Evolutionary conservation across 2,797 vertebrate genomes (phyloP), one percentile per base, ranked within the genome.

Genomic region (Notolepis coatsorum): DNA sequence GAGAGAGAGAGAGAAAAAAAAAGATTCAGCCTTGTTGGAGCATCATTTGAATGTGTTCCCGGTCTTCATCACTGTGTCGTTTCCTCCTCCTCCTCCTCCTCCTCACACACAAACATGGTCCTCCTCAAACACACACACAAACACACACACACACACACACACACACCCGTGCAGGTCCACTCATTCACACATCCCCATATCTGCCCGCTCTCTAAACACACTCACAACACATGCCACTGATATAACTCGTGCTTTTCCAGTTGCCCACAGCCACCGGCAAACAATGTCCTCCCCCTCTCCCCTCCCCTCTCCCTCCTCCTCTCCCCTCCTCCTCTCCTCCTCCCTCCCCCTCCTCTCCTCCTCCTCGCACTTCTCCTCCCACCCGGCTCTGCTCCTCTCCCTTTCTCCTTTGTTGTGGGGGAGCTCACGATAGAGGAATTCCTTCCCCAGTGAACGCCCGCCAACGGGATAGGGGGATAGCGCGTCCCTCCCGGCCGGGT

Each of bases 261-360:
- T 93, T 91, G 87, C 91, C 89, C 90, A 91, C 91, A 90, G 92
- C 84, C 91, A 92, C 92, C 88, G 79, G 84, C 87, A 92, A 93
- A 94, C 93, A 94, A 93, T 93, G 91, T 90, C 84, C 89, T 90
- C 82, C 86, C 81, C 71, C 65, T 73, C 79, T 85, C 84, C 83
- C 66, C 45, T 51, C 82, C 53, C 80, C 77, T 86, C 83, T 85
- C 88, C 86, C 86, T 88, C 89, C 84, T 86, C 90, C 91, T 91
- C 92, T 90, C 91, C 84, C 88, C 87, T 78, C 80, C 86, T 78
- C 85, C 76, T 77, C 89, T 89, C 86, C 86, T 90, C 87, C 90
- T 87, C 75, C 75, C 88, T 89, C 85, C 85, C 88, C 80, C 86
- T 89, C 86, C 86, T 90, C 87, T 90, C 88, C 75, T 74, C 88